These are phyloP conservation scores for Ranitomeya imitator DNA, from an alignment of 2,113 vertebrate genomes.

Conservation along the genomic window DNA sequence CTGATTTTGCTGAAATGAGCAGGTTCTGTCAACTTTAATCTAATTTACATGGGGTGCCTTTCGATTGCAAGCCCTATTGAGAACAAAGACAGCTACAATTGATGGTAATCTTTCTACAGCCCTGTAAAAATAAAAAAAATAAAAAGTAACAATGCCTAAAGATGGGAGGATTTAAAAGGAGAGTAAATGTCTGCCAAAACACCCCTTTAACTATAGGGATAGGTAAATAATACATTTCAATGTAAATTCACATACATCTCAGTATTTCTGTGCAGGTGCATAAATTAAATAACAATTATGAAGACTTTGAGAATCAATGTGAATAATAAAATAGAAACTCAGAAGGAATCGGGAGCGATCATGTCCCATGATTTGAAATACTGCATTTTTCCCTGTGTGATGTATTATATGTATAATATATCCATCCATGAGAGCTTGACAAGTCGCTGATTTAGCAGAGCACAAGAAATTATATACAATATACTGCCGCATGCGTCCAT, in stretches of 20 bases:
- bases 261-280: background rate
- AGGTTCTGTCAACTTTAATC: no score
- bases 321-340: slow-evolving; percentile 3
- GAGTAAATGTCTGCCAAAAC: no score
- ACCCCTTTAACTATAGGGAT: no score
- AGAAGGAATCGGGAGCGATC: background rate
- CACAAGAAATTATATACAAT: slow-evolving; percentile 2
- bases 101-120: no score
- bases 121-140: no score
- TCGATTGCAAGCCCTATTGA: no score
- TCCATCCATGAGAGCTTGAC: background rate
- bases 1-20: no score
- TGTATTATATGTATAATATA: background rate
- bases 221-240: no score
- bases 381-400: background rate
- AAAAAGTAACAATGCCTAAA: no score
- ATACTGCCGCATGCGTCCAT: background rate
- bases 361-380: background rate
- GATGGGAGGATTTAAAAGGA: no score
- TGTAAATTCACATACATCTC: background rate
- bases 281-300: background rate
- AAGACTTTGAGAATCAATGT: background rate
- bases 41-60: no score
- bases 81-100: no score
- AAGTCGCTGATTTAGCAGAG: background rate